A percentile compares a stretch with the other conserved stretches of the same genome.
phyloP scores from a whole-genome alignment of 2,113 vertebrate species.

The Coturnix japonica region DNA sequence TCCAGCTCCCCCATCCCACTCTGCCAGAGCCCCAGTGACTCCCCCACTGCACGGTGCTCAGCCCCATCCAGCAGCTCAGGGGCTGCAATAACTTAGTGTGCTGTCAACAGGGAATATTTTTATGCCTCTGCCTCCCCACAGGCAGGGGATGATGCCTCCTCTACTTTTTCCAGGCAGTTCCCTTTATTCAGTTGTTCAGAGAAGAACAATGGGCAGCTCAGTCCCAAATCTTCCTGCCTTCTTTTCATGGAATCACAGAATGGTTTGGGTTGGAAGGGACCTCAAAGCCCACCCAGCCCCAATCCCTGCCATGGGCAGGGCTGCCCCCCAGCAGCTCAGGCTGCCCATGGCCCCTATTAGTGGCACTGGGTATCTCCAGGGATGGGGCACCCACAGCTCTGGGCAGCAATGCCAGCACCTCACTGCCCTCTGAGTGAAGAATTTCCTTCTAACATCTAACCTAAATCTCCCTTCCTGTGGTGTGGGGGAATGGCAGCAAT shows the following conservation, averaged over 20 bases:
- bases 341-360: too few species aligned
- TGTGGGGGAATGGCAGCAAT: neutral
- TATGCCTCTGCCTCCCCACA: conserved; percentile 6
- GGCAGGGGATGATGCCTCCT: conserved; percentile 9
- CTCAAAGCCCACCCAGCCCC: too few species aligned
- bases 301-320: too few species aligned
- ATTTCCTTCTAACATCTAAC: too few species aligned
- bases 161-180: neutral
- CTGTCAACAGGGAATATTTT: conserved; percentile 32
- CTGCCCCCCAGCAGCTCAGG: too few species aligned
- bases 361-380: too few species aligned
- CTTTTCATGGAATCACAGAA: neutral
- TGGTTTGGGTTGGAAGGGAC: too few species aligned
- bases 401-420: too few species aligned
- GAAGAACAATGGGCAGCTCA: neutral
- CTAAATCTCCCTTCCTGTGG: neutral
- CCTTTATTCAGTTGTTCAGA: neutral
- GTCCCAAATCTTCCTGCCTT: neutral
- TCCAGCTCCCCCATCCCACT: neutral
- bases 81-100: neutral
- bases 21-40: neutral
- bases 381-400: too few species aligned
- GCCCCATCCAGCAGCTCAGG: neutral
- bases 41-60: neutral
- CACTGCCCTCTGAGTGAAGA: too few species aligned